Percentiles rank a stretch among this genome's conserved stretches.
phyloP scores from a whole-genome alignment of 1,140 invertebrate genomes.

The Lethocerus indicus region DNA sequence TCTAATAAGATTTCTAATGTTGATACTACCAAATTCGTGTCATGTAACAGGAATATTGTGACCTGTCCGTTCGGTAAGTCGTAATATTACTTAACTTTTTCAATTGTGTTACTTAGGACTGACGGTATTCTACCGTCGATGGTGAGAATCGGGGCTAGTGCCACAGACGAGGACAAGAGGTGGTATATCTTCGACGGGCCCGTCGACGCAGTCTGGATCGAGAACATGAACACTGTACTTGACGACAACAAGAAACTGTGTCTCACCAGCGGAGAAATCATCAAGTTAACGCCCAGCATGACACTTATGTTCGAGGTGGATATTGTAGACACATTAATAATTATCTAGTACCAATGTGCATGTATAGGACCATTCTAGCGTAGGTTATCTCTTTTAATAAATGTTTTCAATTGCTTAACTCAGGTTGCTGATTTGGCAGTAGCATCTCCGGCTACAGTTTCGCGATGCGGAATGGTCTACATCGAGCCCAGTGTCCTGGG shows the following conservation, averaged over 20 bases:
- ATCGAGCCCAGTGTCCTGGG: conserved; percentile 50
- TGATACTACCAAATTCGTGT: too few relatives aligned
- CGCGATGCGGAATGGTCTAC: conserved; percentile 71
- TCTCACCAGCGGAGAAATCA: conserved; percentile 6
- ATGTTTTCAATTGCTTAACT: too few relatives aligned
- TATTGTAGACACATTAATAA: too few relatives aligned
- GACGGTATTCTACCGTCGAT: conserved; percentile 56
- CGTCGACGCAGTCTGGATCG: conserved; percentile 59
- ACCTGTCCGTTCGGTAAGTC: too few relatives aligned
- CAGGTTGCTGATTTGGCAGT: conserved; percentile 57
- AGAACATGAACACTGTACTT: conserved; percentile 57
- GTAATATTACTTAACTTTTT: neutral
- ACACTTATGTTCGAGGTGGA: conserved; percentile 64
- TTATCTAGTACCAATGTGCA: too few relatives aligned
- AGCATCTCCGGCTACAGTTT: conserved; percentile 61
- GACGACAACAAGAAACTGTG: conserved; percentile 33
- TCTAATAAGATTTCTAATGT: too few relatives aligned
- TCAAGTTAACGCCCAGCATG: conserved; percentile 45
- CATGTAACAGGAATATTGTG: too few relatives aligned
- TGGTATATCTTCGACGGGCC: conserved; percentile 70
- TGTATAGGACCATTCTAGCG: too few relatives aligned
- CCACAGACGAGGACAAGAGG: conserved; percentile 38
- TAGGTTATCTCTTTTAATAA: too few relatives aligned
- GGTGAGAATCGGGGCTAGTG: conserved; percentile 40
- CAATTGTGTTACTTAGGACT: conserved; percentile 32